phyloP scores from a whole-genome alignment of 2,113 vertebrate species.

The Tylochromis polylepis region DNA sequence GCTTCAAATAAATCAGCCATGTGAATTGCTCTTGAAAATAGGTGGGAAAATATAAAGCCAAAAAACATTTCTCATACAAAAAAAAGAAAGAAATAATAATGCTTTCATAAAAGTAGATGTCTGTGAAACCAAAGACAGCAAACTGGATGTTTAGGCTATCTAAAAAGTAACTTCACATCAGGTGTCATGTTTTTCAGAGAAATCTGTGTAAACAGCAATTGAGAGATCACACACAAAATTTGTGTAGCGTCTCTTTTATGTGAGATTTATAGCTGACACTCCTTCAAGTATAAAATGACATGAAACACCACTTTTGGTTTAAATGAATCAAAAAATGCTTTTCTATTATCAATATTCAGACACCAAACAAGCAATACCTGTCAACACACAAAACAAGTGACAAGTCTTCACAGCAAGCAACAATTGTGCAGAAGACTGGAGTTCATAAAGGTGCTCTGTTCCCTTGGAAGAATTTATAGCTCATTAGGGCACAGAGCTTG shows the following conservation, averaged over 20 bases:
- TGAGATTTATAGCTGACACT: background rate
- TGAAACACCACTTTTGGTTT: background rate
- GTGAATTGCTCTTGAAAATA: background rate
- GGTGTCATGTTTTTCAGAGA: background rate
- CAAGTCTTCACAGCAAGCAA: background rate
- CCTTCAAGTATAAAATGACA: background rate
- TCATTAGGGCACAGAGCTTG: background rate
- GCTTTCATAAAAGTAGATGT: background rate
- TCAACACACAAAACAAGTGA: background rate
- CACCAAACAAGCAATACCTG: background rate
- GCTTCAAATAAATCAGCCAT: background rate
- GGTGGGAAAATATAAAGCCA: background rate
- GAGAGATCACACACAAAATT: background rate
- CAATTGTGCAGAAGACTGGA: background rate
- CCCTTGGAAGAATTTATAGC: slow-evolving; percentile 5
- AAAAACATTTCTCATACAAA: background rate
- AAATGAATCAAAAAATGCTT: background rate
- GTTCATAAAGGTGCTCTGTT: background rate
- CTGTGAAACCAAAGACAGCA: background rate
- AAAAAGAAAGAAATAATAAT: background rate
- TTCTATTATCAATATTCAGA: background rate
- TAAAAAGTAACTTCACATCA: background rate
- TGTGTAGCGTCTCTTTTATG: background rate
- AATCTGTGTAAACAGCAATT: background rate
- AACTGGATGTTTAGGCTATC: background rate